Percentiles rank a stretch among this genome's conserved stretches.
phyloP scores from a whole-genome alignment of 2,888 invertebrate species.

The Acrocera orbiculus region DNA sequence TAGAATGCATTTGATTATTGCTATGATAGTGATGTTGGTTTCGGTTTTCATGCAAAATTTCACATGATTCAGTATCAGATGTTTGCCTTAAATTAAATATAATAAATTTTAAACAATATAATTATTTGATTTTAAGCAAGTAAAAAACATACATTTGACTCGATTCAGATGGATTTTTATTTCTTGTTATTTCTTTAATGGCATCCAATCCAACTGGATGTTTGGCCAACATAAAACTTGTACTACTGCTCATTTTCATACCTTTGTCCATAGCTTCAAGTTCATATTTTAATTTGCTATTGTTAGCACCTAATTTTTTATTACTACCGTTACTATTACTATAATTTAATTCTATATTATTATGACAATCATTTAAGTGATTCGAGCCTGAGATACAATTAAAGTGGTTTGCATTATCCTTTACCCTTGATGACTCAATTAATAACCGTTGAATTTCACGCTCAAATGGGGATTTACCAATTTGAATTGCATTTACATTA shows the following conservation, averaged over 20 bases:
- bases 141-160: conserved; percentile 28
- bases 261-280: conserved; percentile 17
- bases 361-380: conserved; percentile 19
- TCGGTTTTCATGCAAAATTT: conserved; percentile 29
- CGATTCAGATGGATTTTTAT: conserved; percentile 36
- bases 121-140: background rate
- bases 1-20: conserved; percentile 6
- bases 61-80: conserved; percentile 31
- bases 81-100: conserved; percentile 24
- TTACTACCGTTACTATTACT: conserved; percentile 28
- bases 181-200: conserved; percentile 54
- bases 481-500: conserved; percentile 19
- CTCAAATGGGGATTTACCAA: conserved; percentile 49
- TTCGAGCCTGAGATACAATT: conserved; percentile 6
- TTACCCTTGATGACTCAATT: conserved; percentile 37
- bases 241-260: conserved; percentile 25
- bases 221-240: conserved; percentile 29
- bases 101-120: background rate
- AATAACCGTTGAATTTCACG: conserved; percentile 61
- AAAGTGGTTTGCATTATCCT: conserved; percentile 13
- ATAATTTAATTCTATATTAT: conserved; percentile 24
- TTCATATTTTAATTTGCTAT: conserved; percentile 23
- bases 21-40: conserved; percentile 5
- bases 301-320: conserved; percentile 25
- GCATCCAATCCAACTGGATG: conserved; percentile 63